phyloP scores from a whole-genome alignment of 1,140 invertebrate species.

The Aphelinus atriplicis region DNA sequence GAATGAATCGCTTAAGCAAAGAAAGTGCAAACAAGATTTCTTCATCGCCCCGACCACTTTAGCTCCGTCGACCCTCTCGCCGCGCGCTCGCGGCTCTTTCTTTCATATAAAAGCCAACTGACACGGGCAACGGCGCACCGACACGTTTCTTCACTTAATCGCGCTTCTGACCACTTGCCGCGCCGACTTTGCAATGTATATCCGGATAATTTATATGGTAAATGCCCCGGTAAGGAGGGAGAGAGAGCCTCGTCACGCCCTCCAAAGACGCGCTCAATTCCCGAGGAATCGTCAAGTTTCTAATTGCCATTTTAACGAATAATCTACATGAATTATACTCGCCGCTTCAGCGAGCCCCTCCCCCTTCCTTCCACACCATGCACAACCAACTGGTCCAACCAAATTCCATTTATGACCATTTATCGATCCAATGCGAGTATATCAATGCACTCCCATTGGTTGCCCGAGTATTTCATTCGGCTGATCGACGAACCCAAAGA shows the following conservation, averaged over 20 bases:
- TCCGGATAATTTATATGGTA: constrained; percentile 41
- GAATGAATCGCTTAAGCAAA: constrained; percentile 32
- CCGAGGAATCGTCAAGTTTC: constrained; percentile 25
- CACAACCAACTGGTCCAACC: too few species aligned
- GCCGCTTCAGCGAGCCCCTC: too few species aligned
- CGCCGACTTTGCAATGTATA: constrained; percentile 38
- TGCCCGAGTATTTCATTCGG: too few species aligned
- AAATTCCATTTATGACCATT: too few species aligned
- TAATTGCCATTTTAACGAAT: constrained; percentile 32
- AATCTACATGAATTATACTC: constrained; percentile 32
- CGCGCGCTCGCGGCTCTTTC: background rate
- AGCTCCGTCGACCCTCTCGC: constrained; percentile 1
- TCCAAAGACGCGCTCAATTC: background rate
- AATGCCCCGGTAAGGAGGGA: background rate
- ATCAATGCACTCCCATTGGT: too few species aligned
- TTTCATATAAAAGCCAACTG: constrained; percentile 28
- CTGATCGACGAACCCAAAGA: too few species aligned
- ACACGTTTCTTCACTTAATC: constrained; percentile 41
- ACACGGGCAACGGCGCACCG: constrained; percentile 28
- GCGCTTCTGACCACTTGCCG: constrained; percentile 36
- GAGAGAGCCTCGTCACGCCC: too few species aligned
- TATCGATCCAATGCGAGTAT: too few species aligned
- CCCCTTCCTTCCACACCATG: background rate
- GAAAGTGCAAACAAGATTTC: constrained; percentile 36
- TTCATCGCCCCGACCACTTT: constrained; percentile 17